phyloP scores from a whole-genome alignment of 2,888 invertebrate species.

The Luperina testacea region DNA sequence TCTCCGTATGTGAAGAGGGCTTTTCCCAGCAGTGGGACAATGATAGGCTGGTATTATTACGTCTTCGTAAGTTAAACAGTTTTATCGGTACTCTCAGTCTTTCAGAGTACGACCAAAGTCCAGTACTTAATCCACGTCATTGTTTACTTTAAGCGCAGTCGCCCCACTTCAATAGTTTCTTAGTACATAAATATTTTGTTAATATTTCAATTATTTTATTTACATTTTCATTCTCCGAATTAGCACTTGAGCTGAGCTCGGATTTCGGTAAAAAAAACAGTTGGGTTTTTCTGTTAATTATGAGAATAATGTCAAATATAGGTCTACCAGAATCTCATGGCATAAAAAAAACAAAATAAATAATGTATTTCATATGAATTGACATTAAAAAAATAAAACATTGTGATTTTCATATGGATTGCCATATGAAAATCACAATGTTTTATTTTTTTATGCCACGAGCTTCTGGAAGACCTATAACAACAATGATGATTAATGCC shows the following conservation, averaged over 20 bases:
- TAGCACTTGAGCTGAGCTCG: constrained; percentile 32
- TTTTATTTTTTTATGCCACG: too few species aligned
- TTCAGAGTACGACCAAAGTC: constrained; percentile 4
- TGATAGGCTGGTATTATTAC: not conserved
- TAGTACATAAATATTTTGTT: constrained; percentile 63
- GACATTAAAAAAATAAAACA: too few species aligned
- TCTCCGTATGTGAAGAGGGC: not conserved
- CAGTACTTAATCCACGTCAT: constrained; percentile 45
- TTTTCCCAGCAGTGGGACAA: not conserved
- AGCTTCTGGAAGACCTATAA: too few species aligned
- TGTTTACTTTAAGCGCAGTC: constrained; percentile 58
- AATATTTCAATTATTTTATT: constrained; percentile 63
- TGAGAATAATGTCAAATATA: not conserved
- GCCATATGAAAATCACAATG: too few species aligned
- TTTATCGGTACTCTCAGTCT: not conserved
- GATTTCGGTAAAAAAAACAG: constrained; percentile 10
- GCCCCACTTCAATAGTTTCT: constrained; percentile 53
- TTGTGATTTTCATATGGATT: too few species aligned
- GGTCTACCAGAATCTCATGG: too few species aligned
- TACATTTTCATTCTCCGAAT: constrained; percentile 47
- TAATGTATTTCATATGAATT: too few species aligned
- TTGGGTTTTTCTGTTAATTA: constrained; percentile 29
- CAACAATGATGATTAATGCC: too few species aligned
- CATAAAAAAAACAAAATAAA: too few species aligned
- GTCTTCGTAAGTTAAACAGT: not conserved